A percentile compares a stretch with the other conserved stretches of the same genome.
Evolutionary conservation across 2,888 invertebrate species (phyloP).

Genomic region (Troilus luridus): DNA sequence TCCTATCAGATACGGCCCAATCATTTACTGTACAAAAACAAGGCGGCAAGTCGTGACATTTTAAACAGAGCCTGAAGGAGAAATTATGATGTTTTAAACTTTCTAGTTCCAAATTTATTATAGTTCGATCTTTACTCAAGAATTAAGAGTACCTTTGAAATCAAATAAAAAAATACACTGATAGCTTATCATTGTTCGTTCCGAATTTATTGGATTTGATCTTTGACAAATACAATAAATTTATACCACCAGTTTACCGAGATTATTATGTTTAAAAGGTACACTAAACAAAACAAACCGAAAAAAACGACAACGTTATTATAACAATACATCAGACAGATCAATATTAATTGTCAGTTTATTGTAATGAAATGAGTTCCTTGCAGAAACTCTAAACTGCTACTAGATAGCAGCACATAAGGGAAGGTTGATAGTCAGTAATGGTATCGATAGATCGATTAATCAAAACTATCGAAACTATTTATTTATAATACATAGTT

Average conservation of each 20-base stretch:
- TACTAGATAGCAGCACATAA: neutral
- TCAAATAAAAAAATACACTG: neutral
- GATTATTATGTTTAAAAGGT: neutral
- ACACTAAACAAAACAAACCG: neutral
- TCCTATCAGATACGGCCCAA: constrained; percentile 13
- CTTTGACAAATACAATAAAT: neutral
- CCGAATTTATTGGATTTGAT: neutral
- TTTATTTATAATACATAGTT: neutral
- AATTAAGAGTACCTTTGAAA: neutral
- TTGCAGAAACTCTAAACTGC: neutral
- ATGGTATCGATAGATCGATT: no score
- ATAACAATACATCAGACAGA: neutral
- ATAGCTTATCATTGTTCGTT: neutral
- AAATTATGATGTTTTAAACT: neutral
- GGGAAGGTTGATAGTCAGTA: no score
- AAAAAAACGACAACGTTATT: neutral
- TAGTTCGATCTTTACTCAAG: neutral
- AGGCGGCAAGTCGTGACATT: neutral
- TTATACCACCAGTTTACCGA: neutral
- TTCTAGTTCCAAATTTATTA: neutral
- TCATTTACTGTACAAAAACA: neutral
- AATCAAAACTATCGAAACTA: neutral
- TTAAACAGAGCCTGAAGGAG: neutral
- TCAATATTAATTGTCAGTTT: neutral
- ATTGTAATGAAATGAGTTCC: neutral